Evolutionary conservation across 2,113 vertebrate species (phyloP).

Genomic region (Forbesichthys papilliferus): DNA sequence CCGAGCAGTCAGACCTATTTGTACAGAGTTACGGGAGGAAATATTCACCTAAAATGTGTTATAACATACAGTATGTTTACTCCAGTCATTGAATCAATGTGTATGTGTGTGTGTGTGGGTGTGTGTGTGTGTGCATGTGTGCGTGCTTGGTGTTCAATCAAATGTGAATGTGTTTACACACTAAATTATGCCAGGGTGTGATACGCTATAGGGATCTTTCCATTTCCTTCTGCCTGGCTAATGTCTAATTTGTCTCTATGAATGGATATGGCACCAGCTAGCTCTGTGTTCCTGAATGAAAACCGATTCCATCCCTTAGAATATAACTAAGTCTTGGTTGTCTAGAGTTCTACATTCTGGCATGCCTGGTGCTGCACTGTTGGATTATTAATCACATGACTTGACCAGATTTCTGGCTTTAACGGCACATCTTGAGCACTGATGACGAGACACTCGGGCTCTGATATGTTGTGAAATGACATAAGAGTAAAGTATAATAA

Average conservation of each 20-base stretch:
- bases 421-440: background rate
- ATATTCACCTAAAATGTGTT: conserved; percentile 19
- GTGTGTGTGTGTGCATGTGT: background rate
- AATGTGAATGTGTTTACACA: conserved; percentile 1
- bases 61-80: too few relatives aligned
- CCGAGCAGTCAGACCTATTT: conserved; percentile 5
- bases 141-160: background rate
- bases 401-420: conserved; percentile 7
- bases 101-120: background rate
- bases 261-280: conserved; percentile 25
- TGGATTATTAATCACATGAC: conserved; percentile 46
- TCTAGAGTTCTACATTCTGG: background rate
- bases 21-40: background rate
- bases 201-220: conserved; percentile 5
- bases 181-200: conserved; percentile 14
- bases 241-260: conserved; percentile 7
- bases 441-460: background rate
- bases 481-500: background rate
- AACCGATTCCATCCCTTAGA: conserved; percentile 24
- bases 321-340: conserved; percentile 2
- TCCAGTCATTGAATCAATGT: background rate
- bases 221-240: conserved; percentile 29
- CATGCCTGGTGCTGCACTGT: background rate
- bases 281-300: conserved; percentile 44
- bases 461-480: background rate